phyloP scores from a whole-genome alignment of 2,113 vertebrate species.

The Chloebia gouldiae region DNA sequence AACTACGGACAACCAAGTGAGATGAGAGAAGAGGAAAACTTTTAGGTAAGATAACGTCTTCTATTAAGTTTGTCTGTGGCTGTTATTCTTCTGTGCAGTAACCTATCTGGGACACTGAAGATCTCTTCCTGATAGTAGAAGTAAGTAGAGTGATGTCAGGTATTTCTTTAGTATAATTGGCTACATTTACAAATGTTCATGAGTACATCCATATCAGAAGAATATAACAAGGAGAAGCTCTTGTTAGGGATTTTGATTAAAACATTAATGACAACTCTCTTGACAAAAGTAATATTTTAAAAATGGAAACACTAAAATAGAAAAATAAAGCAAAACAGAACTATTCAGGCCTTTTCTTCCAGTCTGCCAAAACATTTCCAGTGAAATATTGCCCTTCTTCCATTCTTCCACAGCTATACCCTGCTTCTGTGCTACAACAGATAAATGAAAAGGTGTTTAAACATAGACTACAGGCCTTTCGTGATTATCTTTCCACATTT shows the following conservation, averaged over 20 bases:
- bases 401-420: neutral
- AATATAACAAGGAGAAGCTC: neutral
- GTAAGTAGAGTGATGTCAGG: neutral
- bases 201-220: neutral
- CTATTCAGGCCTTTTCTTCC: neutral
- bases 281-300: neutral
- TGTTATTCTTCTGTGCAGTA: neutral
- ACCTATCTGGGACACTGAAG: neutral
- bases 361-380: neutral
- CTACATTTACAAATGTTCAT: neutral
- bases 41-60: neutral
- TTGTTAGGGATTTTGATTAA: neutral
- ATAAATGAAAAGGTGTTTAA: neutral
- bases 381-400: neutral
- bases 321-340: neutral
- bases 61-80: neutral
- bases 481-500: neutral
- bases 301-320: neutral
- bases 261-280: neutral
- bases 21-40: neutral
- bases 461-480: neutral
- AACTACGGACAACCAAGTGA: neutral
- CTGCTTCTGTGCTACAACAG: neutral
- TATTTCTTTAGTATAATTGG: neutral
- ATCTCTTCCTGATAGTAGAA: neutral